Evolutionary conservation across 2,113 vertebrate genomes (phyloP), one percentile per base, ranked within the genome.

Genomic region (Nesospiza acunhae): DNA sequence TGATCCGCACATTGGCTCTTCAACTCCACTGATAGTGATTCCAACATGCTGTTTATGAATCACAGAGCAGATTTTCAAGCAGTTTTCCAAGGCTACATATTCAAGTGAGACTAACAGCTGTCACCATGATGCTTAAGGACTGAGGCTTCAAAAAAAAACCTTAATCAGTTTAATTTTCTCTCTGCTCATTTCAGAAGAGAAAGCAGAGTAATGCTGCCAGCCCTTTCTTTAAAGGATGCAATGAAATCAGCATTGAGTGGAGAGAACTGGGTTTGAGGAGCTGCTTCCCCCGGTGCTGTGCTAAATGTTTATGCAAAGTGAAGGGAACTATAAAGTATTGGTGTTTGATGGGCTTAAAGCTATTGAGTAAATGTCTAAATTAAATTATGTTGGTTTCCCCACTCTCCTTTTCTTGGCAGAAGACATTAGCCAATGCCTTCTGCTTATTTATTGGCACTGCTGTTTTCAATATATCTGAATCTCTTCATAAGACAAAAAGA

Each of bases 51-150:
- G 13, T 58, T 87, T 67, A 76, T 58, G 23, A 83, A 69, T 58
- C 58, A 70, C n/a, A 56, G 46, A 85, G 42, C 26, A 70, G n/a
- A 83, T 62, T 90, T 90, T 73, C 49, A 93, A 94, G 86, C 49
- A 60, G 41, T 84, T 95, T 92, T 84, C 75, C 75, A 85, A 84
- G 39, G 70, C 30, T 72, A 26, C 1, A 1, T 64, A 49, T 78
- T 84, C 80, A 90, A 74, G 55, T 60, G 66, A 95, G 49, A 75
- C 37, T 73, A 92, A 78, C 64, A 94, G 87, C 91, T 91, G 69
- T 62, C 84, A 75, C 9, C 20, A 15, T 16, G 74, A 84, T 49
- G 35, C 56, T 87, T 85, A 67, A 86, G 49, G 27, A 69, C 53
- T 66, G 37, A 83, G 28, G 53, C 72, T 84, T 94, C 19, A 85